Percentiles rank a stretch among this genome's conserved stretches.
Evolutionary conservation across 2,888 invertebrate genomes (phyloP).

Genomic region (Exocentrus adspersus): DNA sequence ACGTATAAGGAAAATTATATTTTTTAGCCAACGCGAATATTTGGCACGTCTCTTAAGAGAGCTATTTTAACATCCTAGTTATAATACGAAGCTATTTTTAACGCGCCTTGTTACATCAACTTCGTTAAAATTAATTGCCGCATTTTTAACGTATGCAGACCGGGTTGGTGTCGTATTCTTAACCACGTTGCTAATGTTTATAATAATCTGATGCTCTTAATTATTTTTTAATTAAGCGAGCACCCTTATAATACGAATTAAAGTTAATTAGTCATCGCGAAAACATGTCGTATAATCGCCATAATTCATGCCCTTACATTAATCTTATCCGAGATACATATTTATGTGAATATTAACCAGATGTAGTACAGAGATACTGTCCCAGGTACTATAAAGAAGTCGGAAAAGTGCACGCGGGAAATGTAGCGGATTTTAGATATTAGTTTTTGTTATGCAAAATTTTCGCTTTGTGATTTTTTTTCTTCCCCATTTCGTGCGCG

Average conservation of each 20-base stretch:
- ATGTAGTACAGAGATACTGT: background rate
- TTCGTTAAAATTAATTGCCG: constrained; percentile 41
- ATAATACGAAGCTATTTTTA: constrained; percentile 40
- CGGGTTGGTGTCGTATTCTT: constrained; percentile 19
- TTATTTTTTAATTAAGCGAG: constrained; percentile 42
- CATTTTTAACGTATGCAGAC: constrained; percentile 28
- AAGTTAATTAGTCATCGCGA: constrained; percentile 17
- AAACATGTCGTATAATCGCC: constrained; percentile 1
- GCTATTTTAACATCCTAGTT: constrained; percentile 38
- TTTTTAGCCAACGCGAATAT: constrained; percentile 33
- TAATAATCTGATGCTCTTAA: constrained; percentile 43
- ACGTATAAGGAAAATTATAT: constrained; percentile 22
- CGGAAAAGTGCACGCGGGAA: background rate
- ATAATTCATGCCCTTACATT: constrained; percentile 6
- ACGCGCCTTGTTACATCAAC: constrained; percentile 39
- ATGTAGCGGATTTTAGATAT: too few species aligned
- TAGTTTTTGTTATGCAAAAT: too few species aligned
- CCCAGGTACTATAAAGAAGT: background rate
- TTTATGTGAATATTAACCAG: background rate
- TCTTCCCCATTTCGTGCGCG: too few species aligned
- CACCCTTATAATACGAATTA: constrained; percentile 24
- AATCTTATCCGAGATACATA: background rate
- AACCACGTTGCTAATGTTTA: constrained; percentile 39
- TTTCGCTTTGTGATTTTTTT: background rate
- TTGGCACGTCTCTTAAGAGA: constrained; percentile 32